Conservation (phyloP, 2,113 vertebrate genomes). For the Fregetta grallaria region DNA sequence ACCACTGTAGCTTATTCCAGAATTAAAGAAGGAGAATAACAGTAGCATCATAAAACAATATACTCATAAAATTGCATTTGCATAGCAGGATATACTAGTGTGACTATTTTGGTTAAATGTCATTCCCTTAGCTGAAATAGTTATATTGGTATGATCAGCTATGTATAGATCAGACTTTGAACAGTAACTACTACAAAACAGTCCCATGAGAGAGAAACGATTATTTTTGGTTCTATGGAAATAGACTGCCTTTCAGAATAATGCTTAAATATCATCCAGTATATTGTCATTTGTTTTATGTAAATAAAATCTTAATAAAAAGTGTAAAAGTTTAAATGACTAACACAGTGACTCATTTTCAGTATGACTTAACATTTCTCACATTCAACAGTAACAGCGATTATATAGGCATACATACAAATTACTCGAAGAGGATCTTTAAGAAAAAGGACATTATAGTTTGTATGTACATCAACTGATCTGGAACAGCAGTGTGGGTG, state of each 20-base stretch:
- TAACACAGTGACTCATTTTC: slow-evolving; percentile 54
- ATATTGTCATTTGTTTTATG: slow-evolving; percentile 58
- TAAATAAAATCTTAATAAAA: slow-evolving; percentile 68
- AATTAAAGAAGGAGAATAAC: neutral
- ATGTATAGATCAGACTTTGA: neutral
- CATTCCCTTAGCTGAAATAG: neutral
- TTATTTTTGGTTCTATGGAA: slow-evolving; percentile 15
- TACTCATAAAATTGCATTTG: neutral
- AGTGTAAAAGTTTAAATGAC: slow-evolving; percentile 55
- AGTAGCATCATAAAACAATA: neutral
- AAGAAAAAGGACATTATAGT: slow-evolving; percentile 9
- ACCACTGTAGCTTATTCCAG: neutral
- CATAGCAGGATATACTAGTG: neutral
- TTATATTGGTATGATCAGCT: neutral
- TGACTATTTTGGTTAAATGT: slow-evolving; percentile 7
- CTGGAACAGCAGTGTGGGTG: slow-evolving; percentile 10
- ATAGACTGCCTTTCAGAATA: slow-evolving; percentile 28
- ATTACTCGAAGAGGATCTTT: slow-evolving; percentile 38
- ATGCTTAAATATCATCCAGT: slow-evolving; percentile 22
- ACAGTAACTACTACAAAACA: slow-evolving; percentile 25
- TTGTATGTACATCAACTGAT: slow-evolving; percentile 9
- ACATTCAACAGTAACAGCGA: neutral
- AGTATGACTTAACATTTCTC: slow-evolving; percentile 9
- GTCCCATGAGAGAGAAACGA: neutral
- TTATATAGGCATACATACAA: slow-evolving; percentile 2